Base-by-base conservation (phyloP, 64 coral and sea anemone genomes). In the Montipora efflorescens region DNA sequence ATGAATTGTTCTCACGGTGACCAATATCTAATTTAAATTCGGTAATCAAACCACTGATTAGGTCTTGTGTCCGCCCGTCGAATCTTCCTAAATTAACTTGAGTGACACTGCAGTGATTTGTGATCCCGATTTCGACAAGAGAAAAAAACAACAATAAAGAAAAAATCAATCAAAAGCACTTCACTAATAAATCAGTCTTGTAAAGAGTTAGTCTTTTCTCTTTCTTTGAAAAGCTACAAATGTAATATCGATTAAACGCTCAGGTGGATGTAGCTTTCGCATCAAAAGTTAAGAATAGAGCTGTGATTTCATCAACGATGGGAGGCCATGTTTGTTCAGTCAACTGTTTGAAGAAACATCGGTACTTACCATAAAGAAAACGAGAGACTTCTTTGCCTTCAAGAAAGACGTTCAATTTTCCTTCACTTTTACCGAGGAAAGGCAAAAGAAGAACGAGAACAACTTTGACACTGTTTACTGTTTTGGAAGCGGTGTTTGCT, bases 301-400 rank as follows among this genome's bases (percentile, higher is more conserved):
- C 61, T 80, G 43, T 76, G 36, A 9, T 43, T 72, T 20, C 14
- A 73, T 18, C 71, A 25, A 68, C 15, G 19, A 36, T 36, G 57
- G 7, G 79, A 43, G 72, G 55, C 64, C 12, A 21, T 83, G 45
- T 90, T 95, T 94, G 89, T 85, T 43, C 20, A 90, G 10, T 11
- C 55, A 49, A 64, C 23, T 87, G 23, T 58, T 80, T 19, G 57
- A 46, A 91, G 77, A 73, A 81, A 70, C 52, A 87, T 28, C 21
- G 76, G 45, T 87, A 89, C 96, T 94, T 87, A 98, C 96, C 96
- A 72, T 98, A 98, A 18, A 98, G 96, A 95, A 98, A 98, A 86
- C 96, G 96, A 51, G 96, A 91, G 28, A 95, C 96, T 23, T 98
- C 96, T 85, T 80, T 87, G 6, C 57, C 96, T 21, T 91, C 93